Base-by-base conservation (phyloP, 2,797 vertebrate species). In the Toxotes lorentzi region DNA sequence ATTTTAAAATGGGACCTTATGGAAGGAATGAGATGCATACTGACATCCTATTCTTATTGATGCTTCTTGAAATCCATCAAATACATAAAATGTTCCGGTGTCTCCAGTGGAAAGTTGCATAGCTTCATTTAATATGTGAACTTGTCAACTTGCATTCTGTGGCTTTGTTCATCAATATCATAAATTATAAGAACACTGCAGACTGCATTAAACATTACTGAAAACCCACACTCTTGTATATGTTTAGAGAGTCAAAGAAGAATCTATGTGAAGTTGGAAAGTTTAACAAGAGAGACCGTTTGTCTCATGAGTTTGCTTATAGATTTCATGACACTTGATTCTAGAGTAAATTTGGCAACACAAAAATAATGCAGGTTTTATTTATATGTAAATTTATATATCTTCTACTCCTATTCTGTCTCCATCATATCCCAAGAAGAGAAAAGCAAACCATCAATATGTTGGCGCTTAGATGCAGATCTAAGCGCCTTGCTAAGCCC, bases 11-110 rank as follows among this genome's bases (percentile, higher is more conserved):
- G 32, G 68, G 48, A 48, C 53, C 67, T 73, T 53, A 59, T 60
- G 64, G 73, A 78, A 57, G 41, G 67, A 84, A 74, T 62, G 45
- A 76, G 72, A 70, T 76, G 75, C 68, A 82, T 23, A 23, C 70
- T 76, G 77, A 78, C 54, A 66, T 81, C 19, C 13, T 76, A 50
- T 67, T 71, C 70, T 81, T 73, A 78, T 58, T 63, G 78, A 82
- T 78, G 76, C 51, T 64, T 78, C 50, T 51, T 57, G 70, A 60
- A 73, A 78, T 67, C 78, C 69, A 3, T 34, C 67, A 51, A 48
- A 76, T 51, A 60, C 65, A 79, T 43, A 64, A 66, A 70, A 62
- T 51, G 67, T 41, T 66, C 10, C 16, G 1, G 0, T 17, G 56
- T 74, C 54, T 79, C 65, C 40, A 48, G 35, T 38, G 48, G 50